Conservation (phyloP, 1,140 invertebrate genomes). For the Spodoptera frugiperda region DNA sequence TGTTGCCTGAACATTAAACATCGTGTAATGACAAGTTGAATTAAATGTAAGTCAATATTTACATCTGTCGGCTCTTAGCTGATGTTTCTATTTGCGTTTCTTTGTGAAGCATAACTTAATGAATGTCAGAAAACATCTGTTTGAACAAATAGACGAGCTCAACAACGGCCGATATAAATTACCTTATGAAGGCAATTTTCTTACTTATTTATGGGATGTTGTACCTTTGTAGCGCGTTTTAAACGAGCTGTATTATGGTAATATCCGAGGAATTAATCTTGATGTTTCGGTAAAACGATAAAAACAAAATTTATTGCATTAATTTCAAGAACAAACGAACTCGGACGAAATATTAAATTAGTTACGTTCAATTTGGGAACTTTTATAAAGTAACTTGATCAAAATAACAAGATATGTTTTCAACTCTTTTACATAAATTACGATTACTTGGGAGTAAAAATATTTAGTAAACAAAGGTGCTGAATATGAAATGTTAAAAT, state of each 20-base stretch:
- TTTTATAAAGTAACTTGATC: slow-evolving; percentile 37
- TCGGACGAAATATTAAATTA: slow-evolving; percentile 35
- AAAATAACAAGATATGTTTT: slow-evolving; percentile 36
- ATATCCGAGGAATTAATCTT: slow-evolving; percentile 50
- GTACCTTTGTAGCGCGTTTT: slow-evolving; percentile 43
- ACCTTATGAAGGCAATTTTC: slow-evolving; percentile 58
- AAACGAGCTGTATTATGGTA: slow-evolving; percentile 49
- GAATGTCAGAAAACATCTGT: slow-evolving; percentile 43
- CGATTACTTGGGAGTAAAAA: slow-evolving; percentile 10
- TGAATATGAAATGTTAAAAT: slow-evolving; percentile 23
- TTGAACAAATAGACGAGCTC: slow-evolving; percentile 39
- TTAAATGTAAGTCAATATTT: not conserved
- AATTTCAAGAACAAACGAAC: slow-evolving; percentile 43
- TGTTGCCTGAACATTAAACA: no score
- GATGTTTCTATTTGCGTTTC: not conserved
- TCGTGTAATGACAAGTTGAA: not conserved
- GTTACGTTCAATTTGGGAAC: slow-evolving; percentile 29
- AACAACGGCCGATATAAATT: slow-evolving; percentile 53
- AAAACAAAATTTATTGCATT: slow-evolving; percentile 49
- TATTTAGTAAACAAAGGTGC: not conserved
- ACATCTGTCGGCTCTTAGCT: not conserved
- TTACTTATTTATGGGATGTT: slow-evolving; percentile 59
- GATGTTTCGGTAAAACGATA: slow-evolving; percentile 44
- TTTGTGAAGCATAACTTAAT: slow-evolving; percentile 29
- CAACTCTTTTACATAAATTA: slow-evolving; percentile 21